Evolutionary conservation across 2,113 vertebrate species (phyloP).

Genomic region (Oceanodroma tethys): DNA sequence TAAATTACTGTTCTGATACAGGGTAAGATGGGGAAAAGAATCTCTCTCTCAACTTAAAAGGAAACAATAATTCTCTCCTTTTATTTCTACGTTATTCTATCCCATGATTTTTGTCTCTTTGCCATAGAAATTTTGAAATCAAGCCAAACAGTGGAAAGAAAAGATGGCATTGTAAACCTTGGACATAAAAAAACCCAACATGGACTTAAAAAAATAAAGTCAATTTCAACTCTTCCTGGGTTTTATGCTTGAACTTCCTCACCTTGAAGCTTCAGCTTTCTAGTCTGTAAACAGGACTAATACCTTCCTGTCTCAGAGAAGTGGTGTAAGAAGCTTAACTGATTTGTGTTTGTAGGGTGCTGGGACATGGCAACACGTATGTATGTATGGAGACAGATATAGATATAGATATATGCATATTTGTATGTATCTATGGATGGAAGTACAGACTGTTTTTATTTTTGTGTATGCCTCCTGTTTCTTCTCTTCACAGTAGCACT

Average conservation of each 20-base stretch:
- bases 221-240: neutral
- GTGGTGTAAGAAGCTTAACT: neutral
- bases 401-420: neutral
- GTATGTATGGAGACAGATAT: neutral
- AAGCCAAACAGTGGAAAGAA: neutral
- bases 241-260: neutral
- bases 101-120: neutral
- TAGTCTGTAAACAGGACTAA: slow-evolving; percentile 22
- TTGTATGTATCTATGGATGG: neutral
- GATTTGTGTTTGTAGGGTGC: neutral
- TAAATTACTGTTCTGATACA: neutral
- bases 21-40: neutral
- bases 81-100: neutral
- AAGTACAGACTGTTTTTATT: neutral
- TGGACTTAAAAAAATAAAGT: neutral
- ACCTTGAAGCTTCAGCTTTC: neutral
- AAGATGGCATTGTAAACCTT: neutral
- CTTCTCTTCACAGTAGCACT: neutral
- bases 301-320: neutral
- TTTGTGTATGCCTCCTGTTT: neutral
- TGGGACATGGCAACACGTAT: neutral
- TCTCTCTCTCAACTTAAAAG: neutral
- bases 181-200: neutral
- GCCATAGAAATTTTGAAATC: neutral
- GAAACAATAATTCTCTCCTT: neutral